phyloP scores from a whole-genome alignment of 2,797 vertebrate genomes.

The Enteromius viviparus region DNA sequence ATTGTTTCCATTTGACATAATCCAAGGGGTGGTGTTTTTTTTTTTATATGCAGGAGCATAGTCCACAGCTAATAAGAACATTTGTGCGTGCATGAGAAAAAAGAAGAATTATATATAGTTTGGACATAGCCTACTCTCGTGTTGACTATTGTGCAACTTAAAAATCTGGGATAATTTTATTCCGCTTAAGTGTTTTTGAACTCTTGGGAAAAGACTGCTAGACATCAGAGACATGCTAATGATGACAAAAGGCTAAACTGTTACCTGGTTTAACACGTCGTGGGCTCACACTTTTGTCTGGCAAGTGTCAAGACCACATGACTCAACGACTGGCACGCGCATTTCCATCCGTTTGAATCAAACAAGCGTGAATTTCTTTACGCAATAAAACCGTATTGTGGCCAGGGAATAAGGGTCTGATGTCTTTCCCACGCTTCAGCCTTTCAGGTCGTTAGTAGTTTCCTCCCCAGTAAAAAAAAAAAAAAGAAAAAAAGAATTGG shows the following conservation, averaged over 20 bases:
- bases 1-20: neutral
- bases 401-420: neutral
- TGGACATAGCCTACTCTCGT: neutral
- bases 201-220: neutral
- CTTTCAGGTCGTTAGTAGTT: neutral
- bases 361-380: constrained; percentile 9
- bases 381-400: constrained; percentile 3
- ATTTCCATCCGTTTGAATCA: constrained; percentile 25
- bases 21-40: neutral
- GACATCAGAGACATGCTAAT: constrained; percentile 38
- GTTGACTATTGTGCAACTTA: neutral
- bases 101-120: neutral
- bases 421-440: constrained; percentile 31
- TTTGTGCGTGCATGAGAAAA: neutral
- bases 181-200: neutral
- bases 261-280: constrained; percentile 15
- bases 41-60: too few species aligned
- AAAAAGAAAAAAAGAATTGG: too few species aligned
- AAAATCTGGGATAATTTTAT: neutral
- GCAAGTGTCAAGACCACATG: neutral
- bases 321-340: constrained; percentile 14
- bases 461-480: neutral
- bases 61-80: neutral
- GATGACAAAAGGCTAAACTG: constrained; percentile 23
- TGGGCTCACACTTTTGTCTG: neutral